Evolutionary conservation across 2,888 invertebrate species (phyloP), one percentile per base, ranked within the genome.

Genomic region (Chrysodeixis includens): DNA sequence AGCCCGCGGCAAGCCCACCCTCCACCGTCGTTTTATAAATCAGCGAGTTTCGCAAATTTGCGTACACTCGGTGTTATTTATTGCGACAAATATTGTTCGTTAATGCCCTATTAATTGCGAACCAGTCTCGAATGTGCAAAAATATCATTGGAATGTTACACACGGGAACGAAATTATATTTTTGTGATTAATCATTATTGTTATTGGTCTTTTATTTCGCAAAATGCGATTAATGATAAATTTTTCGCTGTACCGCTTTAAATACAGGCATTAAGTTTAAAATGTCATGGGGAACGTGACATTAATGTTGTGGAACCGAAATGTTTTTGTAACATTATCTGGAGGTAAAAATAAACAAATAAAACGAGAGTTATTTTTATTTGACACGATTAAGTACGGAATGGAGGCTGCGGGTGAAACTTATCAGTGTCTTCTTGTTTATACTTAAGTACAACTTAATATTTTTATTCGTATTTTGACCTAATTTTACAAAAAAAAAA

Each of bases 51-150:
- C 69, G 70, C 67, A 82, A 79, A 82, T 75, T 74, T 66, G 71
- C 64, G 52, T 74, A 62, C 87, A 80, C 82, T 73, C 74, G 75
- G 54, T 49, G 74, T 85, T 87, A 90, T 90, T 90, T 90, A 90
- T 87, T 69, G 84, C 84, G 82, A 86, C 87, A 88, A 89, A 87
- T 87, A 90, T 88, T 86, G 83, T 83, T 73, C 82, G 81, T 80
- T 86, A 84, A 85, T 83, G 77, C 76, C 78, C 82, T 79, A 85
- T 87, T 87, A 85, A 87, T 88, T 82, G 81, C 84, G 75, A 73
- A 62, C 69, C 56, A 30, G 30, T 69, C 66, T 70, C 81, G 78
- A 73, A 72, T 56, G 46, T 57, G 57, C 62, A 56, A 60, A 62
- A 69, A 69, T 81, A 76, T 69, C 66, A 60, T 55, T 30, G 52